Conservation (phyloP, 2,797 vertebrate genomes). For the Pangasius larnaudii region DNA sequence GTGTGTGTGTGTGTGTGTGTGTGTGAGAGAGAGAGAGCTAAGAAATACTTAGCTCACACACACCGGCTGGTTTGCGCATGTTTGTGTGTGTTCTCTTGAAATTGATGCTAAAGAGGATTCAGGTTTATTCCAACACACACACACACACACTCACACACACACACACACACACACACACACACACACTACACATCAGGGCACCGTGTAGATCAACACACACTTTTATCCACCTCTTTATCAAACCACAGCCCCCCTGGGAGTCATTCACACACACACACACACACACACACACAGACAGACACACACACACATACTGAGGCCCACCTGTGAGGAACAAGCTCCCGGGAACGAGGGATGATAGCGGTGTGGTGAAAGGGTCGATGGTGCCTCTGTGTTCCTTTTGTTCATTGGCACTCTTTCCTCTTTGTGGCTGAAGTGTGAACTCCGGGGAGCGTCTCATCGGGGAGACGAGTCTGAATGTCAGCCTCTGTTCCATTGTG, state of each 20-base stretch:
- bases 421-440: constrained; percentile 39
- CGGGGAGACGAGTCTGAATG: constrained; percentile 50
- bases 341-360: constrained; percentile 26
- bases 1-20: constrained; percentile 7
- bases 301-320: constrained; percentile 20
- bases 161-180: not conserved
- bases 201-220: not conserved
- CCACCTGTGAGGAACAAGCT: constrained; percentile 12
- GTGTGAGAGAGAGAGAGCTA: not conserved
- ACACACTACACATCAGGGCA: not conserved
- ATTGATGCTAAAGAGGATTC: constrained; percentile 9
- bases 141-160: not conserved
- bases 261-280: not conserved
- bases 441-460: constrained; percentile 42
- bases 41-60: not conserved
- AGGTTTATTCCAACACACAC: not conserved
- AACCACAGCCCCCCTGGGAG: not conserved
- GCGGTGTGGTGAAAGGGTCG: constrained; percentile 12
- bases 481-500: constrained; percentile 42
- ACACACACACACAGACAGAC: constrained; percentile 18
- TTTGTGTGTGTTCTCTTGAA: constrained; percentile 11
- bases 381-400: constrained; percentile 40
- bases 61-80: not conserved
- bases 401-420: constrained; percentile 41
- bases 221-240: constrained; percentile 23